Conservation (phyloP, 2,888 invertebrate species). For the Scaptomyza polygonia region DNA sequence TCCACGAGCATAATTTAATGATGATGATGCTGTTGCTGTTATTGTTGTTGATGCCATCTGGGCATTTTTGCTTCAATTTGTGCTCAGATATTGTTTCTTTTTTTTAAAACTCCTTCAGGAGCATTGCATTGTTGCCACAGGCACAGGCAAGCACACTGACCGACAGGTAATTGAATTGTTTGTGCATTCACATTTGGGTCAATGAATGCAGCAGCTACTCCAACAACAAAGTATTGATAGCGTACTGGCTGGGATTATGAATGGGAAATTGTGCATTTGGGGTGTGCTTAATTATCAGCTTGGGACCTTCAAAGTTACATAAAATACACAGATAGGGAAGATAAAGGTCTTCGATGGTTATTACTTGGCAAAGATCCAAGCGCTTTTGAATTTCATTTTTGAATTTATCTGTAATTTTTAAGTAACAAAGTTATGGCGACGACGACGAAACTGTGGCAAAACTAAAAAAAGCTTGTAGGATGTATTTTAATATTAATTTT, state of each 20-base stretch:
- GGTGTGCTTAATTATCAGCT: background rate
- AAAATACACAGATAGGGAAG: background rate
- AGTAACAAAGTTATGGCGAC: too few relatives aligned
- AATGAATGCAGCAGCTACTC: slow-evolving; percentile 5
- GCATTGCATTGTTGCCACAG: slow-evolving; percentile 11
- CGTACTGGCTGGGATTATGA: background rate
- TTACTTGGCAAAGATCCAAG: background rate
- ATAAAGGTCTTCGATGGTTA: background rate
- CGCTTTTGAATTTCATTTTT: too few relatives aligned
- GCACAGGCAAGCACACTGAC: background rate
- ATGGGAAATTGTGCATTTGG: background rate
- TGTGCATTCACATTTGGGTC: slow-evolving; percentile 30
- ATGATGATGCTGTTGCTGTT: background rate
- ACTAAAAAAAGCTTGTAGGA: too few relatives aligned
- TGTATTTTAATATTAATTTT: too few relatives aligned
- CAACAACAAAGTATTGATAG: slow-evolving; percentile 2
- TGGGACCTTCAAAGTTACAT: background rate
- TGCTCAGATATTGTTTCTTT: background rate
- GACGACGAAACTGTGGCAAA: too few relatives aligned
- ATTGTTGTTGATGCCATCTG: slow-evolving; percentile 6
- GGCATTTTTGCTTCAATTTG: slow-evolving; percentile 26
- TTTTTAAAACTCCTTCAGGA: background rate
- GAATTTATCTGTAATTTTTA: too few relatives aligned
- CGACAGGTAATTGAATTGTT: slow-evolving; percentile 31
- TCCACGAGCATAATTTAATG: slow-evolving; percentile 10